These are phyloP conservation scores for Corynorhinus townsendii DNA, from an alignment of 2,113 vertebrate species.

Conservation along the genomic window DNA sequence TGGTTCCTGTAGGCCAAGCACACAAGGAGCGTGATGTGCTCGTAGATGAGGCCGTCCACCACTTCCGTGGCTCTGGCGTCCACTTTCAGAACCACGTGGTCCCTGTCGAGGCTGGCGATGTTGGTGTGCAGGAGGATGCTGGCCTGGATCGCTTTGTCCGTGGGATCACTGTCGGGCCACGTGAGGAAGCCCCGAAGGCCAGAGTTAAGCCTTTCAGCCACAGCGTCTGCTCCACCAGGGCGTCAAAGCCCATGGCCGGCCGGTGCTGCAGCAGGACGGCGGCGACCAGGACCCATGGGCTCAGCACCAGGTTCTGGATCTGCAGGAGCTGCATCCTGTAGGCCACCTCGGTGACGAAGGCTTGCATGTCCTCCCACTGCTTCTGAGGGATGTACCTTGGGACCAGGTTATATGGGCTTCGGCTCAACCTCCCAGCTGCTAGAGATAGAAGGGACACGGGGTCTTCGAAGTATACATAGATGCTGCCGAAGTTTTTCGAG, in stretches of 20 bases:
- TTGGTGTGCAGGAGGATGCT: slow-evolving; percentile 86
- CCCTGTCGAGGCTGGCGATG: slow-evolving; percentile 79
- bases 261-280: slow-evolving; percentile 89
- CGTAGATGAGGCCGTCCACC: slow-evolving; percentile 82
- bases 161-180: slow-evolving; percentile 89
- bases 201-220: slow-evolving; percentile 91
- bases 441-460: slow-evolving; percentile 92
- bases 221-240: slow-evolving; percentile 84
- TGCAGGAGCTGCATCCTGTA: slow-evolving; percentile 92
- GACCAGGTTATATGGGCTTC: slow-evolving; percentile 87
- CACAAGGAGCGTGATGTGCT: slow-evolving; percentile 83
- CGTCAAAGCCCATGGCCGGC: slow-evolving; percentile 79
- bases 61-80: slow-evolving; percentile 24
- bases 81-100: slow-evolving; percentile 81
- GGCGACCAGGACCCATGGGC: slow-evolving; percentile 89
- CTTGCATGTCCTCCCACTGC: slow-evolving; percentile 84
- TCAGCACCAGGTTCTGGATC: slow-evolving; percentile 94
- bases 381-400: slow-evolving; percentile 92
- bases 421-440: slow-evolving; percentile 86
- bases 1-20: slow-evolving; percentile 95
- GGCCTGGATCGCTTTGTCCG: slow-evolving; percentile 84
- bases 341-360: slow-evolving; percentile 88
- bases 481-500: slow-evolving; percentile 93
- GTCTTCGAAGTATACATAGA: slow-evolving; percentile 93
- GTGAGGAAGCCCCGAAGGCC: slow-evolving; percentile 90